Percentiles rank a stretch among this genome's conserved stretches.
phyloP scores from a whole-genome alignment of 2,888 invertebrate species.

The Tipula lateralis region DNA sequence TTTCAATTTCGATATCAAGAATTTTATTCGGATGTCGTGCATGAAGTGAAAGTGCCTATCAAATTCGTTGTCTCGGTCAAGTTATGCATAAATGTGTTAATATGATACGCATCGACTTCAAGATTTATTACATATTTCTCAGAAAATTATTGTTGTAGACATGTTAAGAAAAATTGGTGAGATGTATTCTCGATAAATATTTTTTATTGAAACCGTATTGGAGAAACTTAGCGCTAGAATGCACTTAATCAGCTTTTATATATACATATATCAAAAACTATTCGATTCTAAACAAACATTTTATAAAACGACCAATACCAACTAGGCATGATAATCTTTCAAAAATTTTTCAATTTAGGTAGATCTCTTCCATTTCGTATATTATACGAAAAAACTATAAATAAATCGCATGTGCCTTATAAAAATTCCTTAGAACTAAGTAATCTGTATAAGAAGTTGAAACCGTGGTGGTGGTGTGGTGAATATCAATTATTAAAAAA shows the following conservation, averaged over 20 bases:
- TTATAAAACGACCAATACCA: neutral
- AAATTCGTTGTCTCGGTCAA: too few relatives aligned
- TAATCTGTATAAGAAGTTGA: neutral
- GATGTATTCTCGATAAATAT: too few relatives aligned
- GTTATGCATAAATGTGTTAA: too few relatives aligned
- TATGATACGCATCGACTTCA: too few relatives aligned
- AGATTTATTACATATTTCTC: too few relatives aligned
- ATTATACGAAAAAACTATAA: neutral
- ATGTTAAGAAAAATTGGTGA: too few relatives aligned
- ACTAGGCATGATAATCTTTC: slow-evolving; percentile 9
- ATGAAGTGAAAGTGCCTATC: too few relatives aligned
- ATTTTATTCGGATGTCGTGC: too few relatives aligned
- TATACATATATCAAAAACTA: neutral
- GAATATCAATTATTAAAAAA: neutral
- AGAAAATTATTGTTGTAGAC: too few relatives aligned
- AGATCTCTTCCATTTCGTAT: neutral
- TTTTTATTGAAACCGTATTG: too few relatives aligned
- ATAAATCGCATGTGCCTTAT: neutral
- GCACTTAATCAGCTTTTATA: neutral
- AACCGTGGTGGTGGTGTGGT: slow-evolving; percentile 24
- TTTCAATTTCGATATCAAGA: too few relatives aligned
- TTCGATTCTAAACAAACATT: neutral
- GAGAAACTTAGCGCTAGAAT: neutral
- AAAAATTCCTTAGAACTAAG: neutral
- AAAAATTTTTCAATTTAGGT: neutral